phyloP scores from a whole-genome alignment of 2,888 invertebrate genomes.

The Therioaphis trifolii region DNA sequence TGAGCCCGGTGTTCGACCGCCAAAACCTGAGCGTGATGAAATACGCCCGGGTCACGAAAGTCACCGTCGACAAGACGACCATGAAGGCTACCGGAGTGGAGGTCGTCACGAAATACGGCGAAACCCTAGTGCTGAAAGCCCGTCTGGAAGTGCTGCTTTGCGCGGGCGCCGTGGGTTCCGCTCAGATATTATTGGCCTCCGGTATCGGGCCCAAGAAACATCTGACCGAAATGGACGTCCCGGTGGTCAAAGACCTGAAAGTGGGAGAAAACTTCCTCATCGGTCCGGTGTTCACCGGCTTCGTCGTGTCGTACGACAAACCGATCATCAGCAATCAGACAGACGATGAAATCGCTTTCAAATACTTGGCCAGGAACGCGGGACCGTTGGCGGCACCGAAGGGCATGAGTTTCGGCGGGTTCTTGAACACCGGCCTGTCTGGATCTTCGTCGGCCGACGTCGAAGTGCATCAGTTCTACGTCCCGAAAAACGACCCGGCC shows the following conservation, averaged over 20 bases:
- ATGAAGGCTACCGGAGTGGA: constrained; percentile 51
- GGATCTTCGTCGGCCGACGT: constrained; percentile 33
- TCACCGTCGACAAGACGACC: constrained; percentile 8
- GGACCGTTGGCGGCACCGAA: constrained; percentile 38
- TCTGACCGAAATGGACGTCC: constrained; percentile 32
- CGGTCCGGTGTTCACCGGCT: constrained; percentile 56
- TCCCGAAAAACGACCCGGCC: constrained; percentile 13
- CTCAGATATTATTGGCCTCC: constrained; percentile 52
- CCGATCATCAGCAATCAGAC: constrained; percentile 9
- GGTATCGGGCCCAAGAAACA: constrained; percentile 59
- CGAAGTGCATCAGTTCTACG: constrained; percentile 55
- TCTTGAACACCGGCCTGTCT: constrained; percentile 48
- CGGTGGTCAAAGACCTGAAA: constrained; percentile 44
- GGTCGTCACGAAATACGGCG: constrained; percentile 44
- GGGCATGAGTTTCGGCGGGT: constrained; percentile 46
- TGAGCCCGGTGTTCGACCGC: constrained; percentile 43
- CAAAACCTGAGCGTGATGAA: constrained; percentile 55
- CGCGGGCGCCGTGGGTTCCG: constrained; percentile 58
- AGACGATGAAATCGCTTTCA: constrained; percentile 55
- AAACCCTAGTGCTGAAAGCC: constrained; percentile 31
- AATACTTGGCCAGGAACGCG: constrained; percentile 45
- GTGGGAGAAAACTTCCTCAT: constrained; percentile 52
- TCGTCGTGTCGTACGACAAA: constrained; percentile 57
- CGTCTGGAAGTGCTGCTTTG: constrained; percentile 50
- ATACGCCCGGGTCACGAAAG: constrained; percentile 28